Evolutionary conservation across 2,113 vertebrate species (phyloP), one percentile per base, ranked within the genome.

Genomic region (Hemiscyllium ocellatum): DNA sequence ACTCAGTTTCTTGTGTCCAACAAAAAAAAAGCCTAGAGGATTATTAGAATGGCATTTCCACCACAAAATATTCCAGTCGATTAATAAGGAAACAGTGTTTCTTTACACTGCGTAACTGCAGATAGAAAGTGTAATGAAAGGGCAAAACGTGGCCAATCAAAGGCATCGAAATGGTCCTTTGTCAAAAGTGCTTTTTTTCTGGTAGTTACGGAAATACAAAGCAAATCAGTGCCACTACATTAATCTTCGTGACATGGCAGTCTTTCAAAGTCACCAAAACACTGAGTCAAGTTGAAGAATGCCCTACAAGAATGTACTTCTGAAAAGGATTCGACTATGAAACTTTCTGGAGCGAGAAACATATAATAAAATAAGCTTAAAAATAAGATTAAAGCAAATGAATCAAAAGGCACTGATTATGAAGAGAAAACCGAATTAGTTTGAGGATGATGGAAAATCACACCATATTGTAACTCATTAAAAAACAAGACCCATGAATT

Each of bases 151-250:
- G 95, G 96, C 96, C 96, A 97, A 72, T 96, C 96, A 96, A 96
- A 94, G 95, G 94, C 95, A 96, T 95, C 78, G 96, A 96, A 97
- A 95, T 96, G 96, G 10, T 68, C 70, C 80, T 96, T 95, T 96
- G 96, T 96, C 93, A 95, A 96, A 97, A 96, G 96, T 96, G 24
- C 12, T 0, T 78, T 93, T 93, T 91, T 95, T 94, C 50, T 68
- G 19, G 15, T 24, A 29, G 26, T 70, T 70, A 95, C 65, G 95
- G 61, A 96, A 97, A 96, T 96, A 96, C 95, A 97, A 96, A 97
- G 96, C 96, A 97, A 96, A 96, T 96, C 96, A 95, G 96, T 97
- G 96, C 96, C 96, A 96, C 95, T 95, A 96, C 96, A 97, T 97
- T 97, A 97, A 97, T 97, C 97, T 97, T 96, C 96, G 83, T 96